A percentile compares a stretch with the other conserved stretches of the same genome.
phyloP scores from a whole-genome alignment of 2,888 invertebrate genomes.

The Latheticus oryzae region DNA sequence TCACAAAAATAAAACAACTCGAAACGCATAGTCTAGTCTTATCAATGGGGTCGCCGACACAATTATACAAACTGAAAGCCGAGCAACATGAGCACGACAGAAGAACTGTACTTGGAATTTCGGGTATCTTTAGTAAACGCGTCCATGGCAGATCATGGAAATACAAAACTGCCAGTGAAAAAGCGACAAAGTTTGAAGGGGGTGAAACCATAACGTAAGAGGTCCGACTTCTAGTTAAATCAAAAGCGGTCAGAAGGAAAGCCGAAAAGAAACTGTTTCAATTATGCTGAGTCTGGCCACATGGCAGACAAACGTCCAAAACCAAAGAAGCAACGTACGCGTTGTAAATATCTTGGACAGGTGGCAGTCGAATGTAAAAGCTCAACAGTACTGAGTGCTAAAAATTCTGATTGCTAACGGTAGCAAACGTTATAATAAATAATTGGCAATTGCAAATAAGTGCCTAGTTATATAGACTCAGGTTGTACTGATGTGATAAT shows the following conservation, averaged over 20 bases:
- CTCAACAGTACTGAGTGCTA: neutral
- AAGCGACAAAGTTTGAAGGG: neutral
- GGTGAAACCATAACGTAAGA: no score
- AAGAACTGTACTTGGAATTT: conserved; percentile 29
- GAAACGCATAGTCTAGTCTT: conserved; percentile 42
- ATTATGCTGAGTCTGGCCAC: conserved; percentile 37
- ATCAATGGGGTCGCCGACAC: conserved; percentile 39
- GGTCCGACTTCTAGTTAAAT: neutral
- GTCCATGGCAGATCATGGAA: neutral
- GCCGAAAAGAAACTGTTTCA: conserved; percentile 31
- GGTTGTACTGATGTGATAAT: conserved; percentile 25
- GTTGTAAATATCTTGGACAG: conserved; percentile 40
- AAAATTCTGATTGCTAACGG: neutral
- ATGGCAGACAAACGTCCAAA: conserved; percentile 33
- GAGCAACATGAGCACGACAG: conserved; percentile 30
- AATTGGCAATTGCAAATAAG: neutral
- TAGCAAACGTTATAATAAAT: neutral
- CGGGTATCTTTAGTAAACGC: no score
- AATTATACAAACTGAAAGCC: conserved; percentile 30
- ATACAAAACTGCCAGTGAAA: neutral
- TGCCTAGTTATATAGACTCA: conserved; percentile 20
- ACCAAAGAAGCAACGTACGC: conserved; percentile 27
- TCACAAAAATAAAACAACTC: no score
- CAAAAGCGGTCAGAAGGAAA: neutral
- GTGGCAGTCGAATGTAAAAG: neutral